Base-by-base conservation (phyloP, 2,113 vertebrate genomes). In the Urocolius indicus region DNA sequence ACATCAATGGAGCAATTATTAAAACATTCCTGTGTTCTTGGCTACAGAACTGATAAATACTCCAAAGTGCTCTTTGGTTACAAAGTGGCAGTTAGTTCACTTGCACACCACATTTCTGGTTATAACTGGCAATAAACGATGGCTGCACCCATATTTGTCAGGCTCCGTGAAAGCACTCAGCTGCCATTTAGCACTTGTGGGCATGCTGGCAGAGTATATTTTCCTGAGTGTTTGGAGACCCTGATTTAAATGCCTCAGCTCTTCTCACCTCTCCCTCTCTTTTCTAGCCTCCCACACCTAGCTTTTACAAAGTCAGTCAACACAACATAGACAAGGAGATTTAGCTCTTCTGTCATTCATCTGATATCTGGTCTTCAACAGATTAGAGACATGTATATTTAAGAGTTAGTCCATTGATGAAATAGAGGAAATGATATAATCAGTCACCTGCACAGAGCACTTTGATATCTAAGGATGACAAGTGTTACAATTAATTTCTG, bases 21-120 rank as follows among this genome's bases (percentile, higher is more conserved):
- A 57, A 97, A 97, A 95, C 91, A 96, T 84, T 86, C 58, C 92
- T 95, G 75, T 48, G 51, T 62, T 96, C 81, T 71, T 97, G 88
- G 84, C 67, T 65, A 58, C 48, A 82, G 90, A 95, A 88, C 57
- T 84, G 83, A 95, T 91, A 96, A 94, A 97, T 82, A 92, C 38
- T 84, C 58, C 16, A 38, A 88, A 95, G 90, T 91, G 66, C 82
- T 90, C 77, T 95, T 95, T 2, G 10, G 85, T 97, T 92, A 71
- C 36, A 1, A 27, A 78, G 80, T 81, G 41, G n/a, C 68, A 93
- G 74, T 45, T 43, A 91, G 89, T 87, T 94, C 78, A 80, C 83
- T 93, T 92, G 59, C 63, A 85, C 29, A 48, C 24, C 13, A 5
- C 54, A 61, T 87, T 90, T 94, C 69, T 87, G 46, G 7, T 89